A percentile compares a stretch with the other conserved stretches of the same genome.
These are phyloP conservation scores for Microplitis manilae DNA, from an alignment of 2,888 invertebrate genomes.

Conservation along the genomic window DNA sequence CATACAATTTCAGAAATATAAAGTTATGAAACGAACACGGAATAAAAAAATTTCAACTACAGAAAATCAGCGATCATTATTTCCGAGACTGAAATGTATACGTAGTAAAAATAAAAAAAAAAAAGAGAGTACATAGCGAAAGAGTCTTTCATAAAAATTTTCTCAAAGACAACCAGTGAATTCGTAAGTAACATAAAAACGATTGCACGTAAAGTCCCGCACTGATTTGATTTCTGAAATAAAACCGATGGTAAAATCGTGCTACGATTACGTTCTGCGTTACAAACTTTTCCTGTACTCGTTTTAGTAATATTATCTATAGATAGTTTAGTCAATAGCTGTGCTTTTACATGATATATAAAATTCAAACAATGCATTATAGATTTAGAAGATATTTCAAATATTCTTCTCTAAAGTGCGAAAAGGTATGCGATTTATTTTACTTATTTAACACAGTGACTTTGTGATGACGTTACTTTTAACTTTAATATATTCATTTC, in stretches of 20 bases:
- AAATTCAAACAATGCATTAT: neutral
- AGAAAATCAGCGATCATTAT: too few relatives aligned
- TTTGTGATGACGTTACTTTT: constrained; percentile 14
- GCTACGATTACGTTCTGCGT: constrained; percentile 21
- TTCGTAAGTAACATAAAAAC: constrained; percentile 17
- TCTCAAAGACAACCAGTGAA: constrained; percentile 11
- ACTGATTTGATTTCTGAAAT: constrained; percentile 2
- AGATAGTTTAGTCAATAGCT: neutral
- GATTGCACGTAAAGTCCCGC: constrained; percentile 10
- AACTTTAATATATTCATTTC: constrained; percentile 6
- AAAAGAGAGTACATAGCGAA: neutral
- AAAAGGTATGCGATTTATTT: neutral
- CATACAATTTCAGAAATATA: too few relatives aligned
- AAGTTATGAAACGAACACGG: too few relatives aligned
- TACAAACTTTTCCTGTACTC: neutral
- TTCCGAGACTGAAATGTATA: too few relatives aligned
- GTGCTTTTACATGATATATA: neutral
- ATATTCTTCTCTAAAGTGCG: neutral
- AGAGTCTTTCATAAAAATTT: neutral
- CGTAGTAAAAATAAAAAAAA: neutral
- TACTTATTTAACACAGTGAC: neutral
- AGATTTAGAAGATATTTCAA: neutral
- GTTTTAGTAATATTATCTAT: neutral
- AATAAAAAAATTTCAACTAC: too few relatives aligned
- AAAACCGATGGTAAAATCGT: constrained; percentile 24